Conservation (phyloP, 2,888 invertebrate species). For the Diarsia brunnea region DNA sequence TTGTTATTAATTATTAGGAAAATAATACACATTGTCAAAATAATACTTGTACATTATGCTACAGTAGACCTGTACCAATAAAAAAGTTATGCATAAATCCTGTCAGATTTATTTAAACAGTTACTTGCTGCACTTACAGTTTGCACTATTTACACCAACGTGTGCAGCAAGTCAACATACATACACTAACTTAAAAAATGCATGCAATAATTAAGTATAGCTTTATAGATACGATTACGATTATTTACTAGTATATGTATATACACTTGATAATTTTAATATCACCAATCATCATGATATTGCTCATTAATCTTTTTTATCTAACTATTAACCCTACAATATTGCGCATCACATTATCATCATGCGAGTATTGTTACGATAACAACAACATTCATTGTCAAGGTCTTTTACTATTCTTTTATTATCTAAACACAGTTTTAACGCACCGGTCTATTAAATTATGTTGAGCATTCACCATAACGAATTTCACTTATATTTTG, state of each 20-base stretch:
- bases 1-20: background rate
- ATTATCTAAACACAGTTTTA: background rate
- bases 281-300: constrained; percentile 7
- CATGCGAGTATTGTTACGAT: constrained; percentile 1
- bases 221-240: too few species aligned
- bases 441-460: background rate
- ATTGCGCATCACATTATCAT: background rate
- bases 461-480: background rate
- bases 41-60: background rate
- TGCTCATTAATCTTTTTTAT: constrained; percentile 29
- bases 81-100: background rate
- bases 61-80: background rate
- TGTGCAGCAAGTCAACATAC: too few species aligned
- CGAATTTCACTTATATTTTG: background rate
- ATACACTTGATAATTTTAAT: constrained; percentile 11
- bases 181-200: too few species aligned
- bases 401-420: background rate
- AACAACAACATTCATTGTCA: constrained; percentile 12
- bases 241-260: too few species aligned
- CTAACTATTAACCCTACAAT: background rate
- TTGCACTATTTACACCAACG: too few species aligned
- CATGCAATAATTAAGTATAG: too few species aligned
- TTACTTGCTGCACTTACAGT: too few species aligned
- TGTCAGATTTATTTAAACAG: too few species aligned
- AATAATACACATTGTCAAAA: background rate